Conservation (phyloP, 2,888 invertebrate species). For the Leptogaster cylindrica region DNA sequence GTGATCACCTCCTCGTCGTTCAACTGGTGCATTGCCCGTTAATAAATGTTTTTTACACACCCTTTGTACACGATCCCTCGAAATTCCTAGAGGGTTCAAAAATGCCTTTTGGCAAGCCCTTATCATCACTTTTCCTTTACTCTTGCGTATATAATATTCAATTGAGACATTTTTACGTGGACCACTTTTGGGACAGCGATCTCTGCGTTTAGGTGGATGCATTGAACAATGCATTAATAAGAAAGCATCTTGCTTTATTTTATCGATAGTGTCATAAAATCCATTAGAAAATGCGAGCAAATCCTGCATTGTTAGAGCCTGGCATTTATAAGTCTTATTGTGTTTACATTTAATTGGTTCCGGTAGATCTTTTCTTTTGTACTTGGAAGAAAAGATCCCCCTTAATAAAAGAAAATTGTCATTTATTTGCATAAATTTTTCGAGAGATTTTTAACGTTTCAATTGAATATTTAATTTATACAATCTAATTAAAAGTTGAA, state of each 20-base stretch:
- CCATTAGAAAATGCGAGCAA: not conserved
- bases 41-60: not conserved
- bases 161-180: not conserved
- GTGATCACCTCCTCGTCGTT: no score
- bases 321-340: not conserved
- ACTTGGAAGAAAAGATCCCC: not conserved
- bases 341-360: not conserved
- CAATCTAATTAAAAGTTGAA: not conserved
- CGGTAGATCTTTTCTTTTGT: not conserved
- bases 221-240: not conserved
- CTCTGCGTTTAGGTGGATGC: not conserved
- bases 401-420: not conserved
- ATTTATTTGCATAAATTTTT: not conserved
- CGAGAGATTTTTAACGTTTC: not conserved
- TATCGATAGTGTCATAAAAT: not conserved
- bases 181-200: not conserved
- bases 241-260: not conserved
- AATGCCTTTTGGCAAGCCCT: not conserved
- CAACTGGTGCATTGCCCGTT: not conserved
- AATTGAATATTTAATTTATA: slow-evolving; percentile 1
- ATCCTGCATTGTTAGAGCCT: not conserved
- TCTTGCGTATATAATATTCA: not conserved
- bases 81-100: not conserved
- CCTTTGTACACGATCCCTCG: not conserved
- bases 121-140: not conserved